These are phyloP conservation scores for Neolamprologus tretocephalus DNA, from an alignment of 2,113 vertebrate genomes.

Conservation along the genomic window DNA sequence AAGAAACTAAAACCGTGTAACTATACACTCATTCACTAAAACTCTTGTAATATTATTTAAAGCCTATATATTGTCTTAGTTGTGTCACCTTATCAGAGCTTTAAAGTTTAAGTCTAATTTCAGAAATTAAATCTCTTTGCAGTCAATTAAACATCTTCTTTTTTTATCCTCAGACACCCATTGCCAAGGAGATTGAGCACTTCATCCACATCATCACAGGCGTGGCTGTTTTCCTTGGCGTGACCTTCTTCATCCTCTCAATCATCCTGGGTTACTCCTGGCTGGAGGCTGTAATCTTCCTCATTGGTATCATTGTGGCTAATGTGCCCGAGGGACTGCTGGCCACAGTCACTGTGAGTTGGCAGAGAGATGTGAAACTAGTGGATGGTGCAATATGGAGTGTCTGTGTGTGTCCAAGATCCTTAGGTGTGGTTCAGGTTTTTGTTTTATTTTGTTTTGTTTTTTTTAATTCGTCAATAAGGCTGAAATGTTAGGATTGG, in stretches of 20 bases:
- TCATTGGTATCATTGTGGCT: conserved; percentile 90
- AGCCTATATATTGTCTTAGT: background rate
- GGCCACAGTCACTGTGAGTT: conserved; percentile 88
- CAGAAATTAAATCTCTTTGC: background rate
- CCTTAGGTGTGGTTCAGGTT: background rate
- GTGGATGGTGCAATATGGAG: background rate
- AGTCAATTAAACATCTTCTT: background rate
- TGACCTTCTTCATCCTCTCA: conserved; percentile 83
- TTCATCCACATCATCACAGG: conserved; percentile 92
- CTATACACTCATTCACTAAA: background rate
- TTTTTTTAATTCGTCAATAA: rapidly evolving
- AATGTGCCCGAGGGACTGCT: conserved; percentile 88
- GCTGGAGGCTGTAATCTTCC: conserved; percentile 91
- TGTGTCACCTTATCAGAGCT: background rate
- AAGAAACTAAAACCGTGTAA: background rate
- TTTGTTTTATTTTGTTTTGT: background rate
- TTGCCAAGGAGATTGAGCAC: conserved; percentile 87
- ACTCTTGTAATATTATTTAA: background rate
- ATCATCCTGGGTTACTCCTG: conserved; percentile 80
- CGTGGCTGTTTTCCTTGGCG: conserved; percentile 84
- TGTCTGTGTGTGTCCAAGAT: background rate
- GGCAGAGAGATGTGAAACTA: background rate
- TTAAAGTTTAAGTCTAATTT: background rate
- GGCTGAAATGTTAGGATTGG: rapidly evolving
- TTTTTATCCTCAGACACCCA: conserved; percentile 72